Evolutionary conservation across 2,888 invertebrate genomes (phyloP).

Genomic region (Archaeoteleia sp.): DNA sequence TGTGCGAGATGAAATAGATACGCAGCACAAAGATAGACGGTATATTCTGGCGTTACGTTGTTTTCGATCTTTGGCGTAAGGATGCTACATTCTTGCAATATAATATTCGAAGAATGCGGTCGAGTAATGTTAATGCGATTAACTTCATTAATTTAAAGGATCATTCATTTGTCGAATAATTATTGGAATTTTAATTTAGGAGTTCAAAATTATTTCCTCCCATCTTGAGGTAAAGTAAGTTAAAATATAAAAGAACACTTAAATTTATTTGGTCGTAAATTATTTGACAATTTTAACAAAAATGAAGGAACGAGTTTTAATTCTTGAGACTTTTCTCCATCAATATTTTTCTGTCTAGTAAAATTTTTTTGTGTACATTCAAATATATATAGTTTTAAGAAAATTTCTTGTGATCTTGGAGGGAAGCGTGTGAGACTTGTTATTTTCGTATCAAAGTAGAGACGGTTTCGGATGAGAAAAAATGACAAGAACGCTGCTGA

Average conservation of each 20-base stretch:
- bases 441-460: slow-evolving; percentile 19
- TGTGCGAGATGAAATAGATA: slow-evolving; percentile 64
- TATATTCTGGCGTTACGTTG: slow-evolving; percentile 57
- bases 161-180: too few relatives aligned
- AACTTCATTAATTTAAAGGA: too few relatives aligned
- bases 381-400: slow-evolving; percentile 24
- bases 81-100: slow-evolving; percentile 25
- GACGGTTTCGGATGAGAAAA: slow-evolving; percentile 35
- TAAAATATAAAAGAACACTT: too few relatives aligned
- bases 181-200: too few relatives aligned
- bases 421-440: slow-evolving; percentile 11
- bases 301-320: too few relatives aligned
- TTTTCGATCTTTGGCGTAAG: slow-evolving; percentile 22
- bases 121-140: slow-evolving; percentile 1
- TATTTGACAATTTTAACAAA: too few relatives aligned
- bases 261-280: too few relatives aligned
- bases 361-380: too few relatives aligned
- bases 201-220: too few relatives aligned
- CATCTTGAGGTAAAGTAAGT: too few relatives aligned
- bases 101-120: slow-evolving; percentile 17
- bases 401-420: slow-evolving; percentile 19
- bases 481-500: slow-evolving; percentile 30
- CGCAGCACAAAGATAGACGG: slow-evolving; percentile 67
- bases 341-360: too few relatives aligned
- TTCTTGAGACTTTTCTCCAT: too few relatives aligned